Evolutionary conservation across 2,797 vertebrate genomes (phyloP), one percentile per base, ranked within the genome.

Genomic region (Melanotaenia nigrans): DNA sequence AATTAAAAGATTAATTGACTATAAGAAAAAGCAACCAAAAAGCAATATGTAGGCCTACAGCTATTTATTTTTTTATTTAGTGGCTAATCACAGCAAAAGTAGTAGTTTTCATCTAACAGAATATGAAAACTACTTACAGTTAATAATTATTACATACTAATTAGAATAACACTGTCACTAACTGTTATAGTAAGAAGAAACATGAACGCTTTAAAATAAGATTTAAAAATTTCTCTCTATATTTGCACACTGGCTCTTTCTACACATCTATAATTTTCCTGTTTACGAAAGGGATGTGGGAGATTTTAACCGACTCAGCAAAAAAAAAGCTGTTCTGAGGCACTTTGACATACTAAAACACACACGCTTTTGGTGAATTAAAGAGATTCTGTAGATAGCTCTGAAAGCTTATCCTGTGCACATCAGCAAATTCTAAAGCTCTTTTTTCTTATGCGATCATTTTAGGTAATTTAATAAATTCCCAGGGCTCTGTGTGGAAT

Each of bases 381-480:
- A 82, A 83, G 74, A 66, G 82, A 84, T 89, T 87, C 73, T 81
- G 82, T 38, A 82, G 85, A 85, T 86, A 79, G 81, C 87, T 68
- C 73, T 93, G 90, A 90, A 92, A 92, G 85, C 83, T 75, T 89
- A 90, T 93, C 87, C 89, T 92, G 92, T 87, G 83, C 81, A 93
- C 87, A 88, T 94, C 94, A 95, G 94, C 94, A 95, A 59, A 91
- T 93, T 92, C 85, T 89, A 72, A 89, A 85, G 85, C 83, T 82
- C 78, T 87, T 86, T 30, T 92, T 90, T 85, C 86, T 87, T 79
- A 84, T 85, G 84, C 82, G 88, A 92, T 93, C 94, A 91, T 92
- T 90, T 84, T 61, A 87, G 84, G 89, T 94, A 94, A 95, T 94
- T 91, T 74, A 94, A 94, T 94, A 87, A 92, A 92, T 93, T 88